These are phyloP conservation scores for Musca domestica DNA, from an alignment of 1,140 invertebrate species.

Conservation along the genomic window DNA sequence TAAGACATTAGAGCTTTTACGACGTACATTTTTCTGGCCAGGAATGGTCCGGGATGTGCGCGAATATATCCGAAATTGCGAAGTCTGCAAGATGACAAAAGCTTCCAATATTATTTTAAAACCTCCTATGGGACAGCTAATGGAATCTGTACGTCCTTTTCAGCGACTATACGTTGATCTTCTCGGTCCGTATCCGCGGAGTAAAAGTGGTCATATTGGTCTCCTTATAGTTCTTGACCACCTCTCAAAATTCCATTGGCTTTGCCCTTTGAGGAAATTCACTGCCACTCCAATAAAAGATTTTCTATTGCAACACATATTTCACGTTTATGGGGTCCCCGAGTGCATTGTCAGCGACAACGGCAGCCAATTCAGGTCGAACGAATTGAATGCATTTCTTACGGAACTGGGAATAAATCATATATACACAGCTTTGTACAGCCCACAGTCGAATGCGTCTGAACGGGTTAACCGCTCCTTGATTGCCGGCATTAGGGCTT, in stretches of 20 bases:
- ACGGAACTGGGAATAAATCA: neutral
- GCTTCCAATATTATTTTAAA: conserved; percentile 6
- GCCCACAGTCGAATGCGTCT: neutral
- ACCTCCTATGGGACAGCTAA: conserved; percentile 1
- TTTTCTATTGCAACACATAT: conserved; percentile 4
- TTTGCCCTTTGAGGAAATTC: conserved; percentile 15
- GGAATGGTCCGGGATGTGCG: conserved; percentile 8
- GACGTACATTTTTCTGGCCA: conserved; percentile 16
- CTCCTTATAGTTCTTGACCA: conserved; percentile 20
- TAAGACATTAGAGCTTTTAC: conserved; percentile 8
- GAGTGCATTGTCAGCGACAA: conserved; percentile 12
- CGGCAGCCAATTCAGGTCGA: neutral
- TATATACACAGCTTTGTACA: neutral
- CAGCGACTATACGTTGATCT: conserved; percentile 7
- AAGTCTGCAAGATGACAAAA: neutral
- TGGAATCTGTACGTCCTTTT: neutral
- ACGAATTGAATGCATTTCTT: neutral
- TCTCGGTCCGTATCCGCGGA: conserved; percentile 24
- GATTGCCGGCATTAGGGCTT: conserved; percentile 6
- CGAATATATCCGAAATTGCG: conserved; percentile 10
- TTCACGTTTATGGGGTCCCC: too few relatives aligned
- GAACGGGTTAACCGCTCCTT: neutral
- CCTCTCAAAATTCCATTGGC: conserved; percentile 21
- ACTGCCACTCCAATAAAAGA: neutral
- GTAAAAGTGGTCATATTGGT: conserved; percentile 2